Evolutionary conservation across 2,888 invertebrate species (phyloP).

Genomic region (Sinelater perroti): DNA sequence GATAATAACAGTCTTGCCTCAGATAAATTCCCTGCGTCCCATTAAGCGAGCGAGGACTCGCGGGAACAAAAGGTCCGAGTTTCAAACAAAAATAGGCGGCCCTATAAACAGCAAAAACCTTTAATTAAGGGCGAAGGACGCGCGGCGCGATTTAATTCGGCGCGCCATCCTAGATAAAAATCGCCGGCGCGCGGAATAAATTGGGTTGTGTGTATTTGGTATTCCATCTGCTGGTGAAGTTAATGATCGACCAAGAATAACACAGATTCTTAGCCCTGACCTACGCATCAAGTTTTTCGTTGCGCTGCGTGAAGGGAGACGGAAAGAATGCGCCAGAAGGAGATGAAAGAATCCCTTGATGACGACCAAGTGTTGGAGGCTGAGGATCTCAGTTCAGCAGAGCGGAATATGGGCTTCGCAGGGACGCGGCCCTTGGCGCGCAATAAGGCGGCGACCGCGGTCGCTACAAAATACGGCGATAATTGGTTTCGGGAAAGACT

Average conservation of each 20-base stretch:
- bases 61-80: slow-evolving; percentile 3
- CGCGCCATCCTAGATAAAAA: slow-evolving; percentile 8
- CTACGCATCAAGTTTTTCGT: slow-evolving; percentile 49
- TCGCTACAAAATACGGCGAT: neutral
- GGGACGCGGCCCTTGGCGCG: slow-evolving; percentile 6
- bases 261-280: slow-evolving; percentile 48
- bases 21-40: too few relatives aligned
- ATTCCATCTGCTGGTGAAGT: slow-evolving; percentile 39
- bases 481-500: neutral
- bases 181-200: slow-evolving; percentile 27
- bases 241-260: slow-evolving; percentile 46
- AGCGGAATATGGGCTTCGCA: slow-evolving; percentile 32
- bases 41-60: too few relatives aligned
- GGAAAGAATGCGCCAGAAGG: slow-evolving; percentile 37
- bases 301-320: slow-evolving; percentile 43
- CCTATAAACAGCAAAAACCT: slow-evolving; percentile 17
- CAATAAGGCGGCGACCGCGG: too few relatives aligned
- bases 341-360: slow-evolving; percentile 42
- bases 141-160: slow-evolving; percentile 18
- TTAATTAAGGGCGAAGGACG: slow-evolving; percentile 24
- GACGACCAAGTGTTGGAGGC: slow-evolving; percentile 38
- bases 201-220: slow-evolving; percentile 36
- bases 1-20: too few relatives aligned
- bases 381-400: slow-evolving; percentile 31
- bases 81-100: slow-evolving; percentile 4